phyloP scores from a whole-genome alignment of 2,797 vertebrate genomes.

The Dipus sagitta region DNA sequence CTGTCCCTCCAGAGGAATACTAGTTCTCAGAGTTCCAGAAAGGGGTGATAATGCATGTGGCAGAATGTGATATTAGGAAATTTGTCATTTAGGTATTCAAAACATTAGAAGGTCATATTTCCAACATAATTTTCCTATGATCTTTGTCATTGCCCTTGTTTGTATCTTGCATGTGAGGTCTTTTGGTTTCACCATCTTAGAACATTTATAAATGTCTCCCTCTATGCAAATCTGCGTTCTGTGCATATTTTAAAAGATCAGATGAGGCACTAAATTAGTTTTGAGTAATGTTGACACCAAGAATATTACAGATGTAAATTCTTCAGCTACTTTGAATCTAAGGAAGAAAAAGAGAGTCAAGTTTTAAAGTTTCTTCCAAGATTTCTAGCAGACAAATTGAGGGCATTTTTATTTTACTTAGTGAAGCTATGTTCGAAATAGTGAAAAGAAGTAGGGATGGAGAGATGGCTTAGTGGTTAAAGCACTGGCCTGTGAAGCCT shows the following conservation, averaged over 20 bases:
- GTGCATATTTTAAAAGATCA: background rate
- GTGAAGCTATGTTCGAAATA: background rate
- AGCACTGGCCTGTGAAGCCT: too few relatives aligned
- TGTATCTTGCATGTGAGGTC: background rate
- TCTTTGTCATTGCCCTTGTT: constrained; percentile 46
- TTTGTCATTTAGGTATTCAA: background rate
- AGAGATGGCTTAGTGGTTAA: too few relatives aligned
- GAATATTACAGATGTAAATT: background rate
- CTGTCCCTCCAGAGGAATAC: background rate
- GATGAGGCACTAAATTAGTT: background rate
- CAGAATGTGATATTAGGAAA: constrained; percentile 10
- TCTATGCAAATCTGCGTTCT: background rate
- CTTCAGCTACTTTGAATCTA: background rate
- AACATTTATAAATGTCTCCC: background rate
- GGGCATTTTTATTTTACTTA: background rate
- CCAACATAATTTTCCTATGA: constrained; percentile 13
- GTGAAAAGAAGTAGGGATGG: too few relatives aligned
- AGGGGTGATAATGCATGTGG: background rate
- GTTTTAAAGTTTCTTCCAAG: constrained; percentile 16
- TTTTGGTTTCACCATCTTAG: background rate
- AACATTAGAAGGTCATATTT: background rate
- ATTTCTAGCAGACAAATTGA: background rate
- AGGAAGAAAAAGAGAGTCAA: background rate
- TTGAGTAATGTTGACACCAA: background rate
- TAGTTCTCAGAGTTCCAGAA: background rate